Evolutionary conservation across 2,797 vertebrate genomes (phyloP).

Genomic region (Rhabdomys pumilio): DNA sequence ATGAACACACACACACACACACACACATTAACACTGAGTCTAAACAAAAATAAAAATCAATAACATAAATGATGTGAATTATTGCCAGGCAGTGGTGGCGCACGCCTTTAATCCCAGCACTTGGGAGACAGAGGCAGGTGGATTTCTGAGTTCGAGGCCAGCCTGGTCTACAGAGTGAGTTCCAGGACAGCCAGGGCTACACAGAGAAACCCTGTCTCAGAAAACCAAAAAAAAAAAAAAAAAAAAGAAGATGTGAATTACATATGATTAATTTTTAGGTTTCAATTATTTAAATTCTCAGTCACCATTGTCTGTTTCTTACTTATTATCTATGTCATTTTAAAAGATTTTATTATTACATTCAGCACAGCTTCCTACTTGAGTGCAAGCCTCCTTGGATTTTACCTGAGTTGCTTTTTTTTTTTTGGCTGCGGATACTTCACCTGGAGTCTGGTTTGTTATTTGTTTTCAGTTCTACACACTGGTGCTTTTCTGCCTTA

Average conservation of each 20-base stretch:
- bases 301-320: background rate
- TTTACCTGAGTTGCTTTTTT: slow-evolving; percentile 32
- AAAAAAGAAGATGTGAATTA: background rate
- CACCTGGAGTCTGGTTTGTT: slow-evolving; percentile 3
- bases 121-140: no score
- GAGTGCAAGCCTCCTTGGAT: background rate
- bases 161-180: no score
- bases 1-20: background rate
- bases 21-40: background rate
- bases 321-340: background rate
- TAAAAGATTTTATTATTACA: background rate
- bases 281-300: slow-evolving; percentile 59
- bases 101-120: no score
- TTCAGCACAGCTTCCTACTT: background rate
- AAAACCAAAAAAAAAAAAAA: background rate
- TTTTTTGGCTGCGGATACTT: slow-evolving; percentile 34
- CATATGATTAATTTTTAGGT: slow-evolving; percentile 42
- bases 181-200: no score
- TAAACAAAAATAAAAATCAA: background rate
- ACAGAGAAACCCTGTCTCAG: no score
- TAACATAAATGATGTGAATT: background rate
- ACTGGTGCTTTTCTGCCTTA: background rate
- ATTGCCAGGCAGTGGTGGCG: no score
- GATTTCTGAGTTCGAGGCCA: no score
- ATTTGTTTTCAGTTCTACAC: background rate